Evolutionary conservation across 2,797 vertebrate species (phyloP).

Genomic region (Myotis planiceps): DNA sequence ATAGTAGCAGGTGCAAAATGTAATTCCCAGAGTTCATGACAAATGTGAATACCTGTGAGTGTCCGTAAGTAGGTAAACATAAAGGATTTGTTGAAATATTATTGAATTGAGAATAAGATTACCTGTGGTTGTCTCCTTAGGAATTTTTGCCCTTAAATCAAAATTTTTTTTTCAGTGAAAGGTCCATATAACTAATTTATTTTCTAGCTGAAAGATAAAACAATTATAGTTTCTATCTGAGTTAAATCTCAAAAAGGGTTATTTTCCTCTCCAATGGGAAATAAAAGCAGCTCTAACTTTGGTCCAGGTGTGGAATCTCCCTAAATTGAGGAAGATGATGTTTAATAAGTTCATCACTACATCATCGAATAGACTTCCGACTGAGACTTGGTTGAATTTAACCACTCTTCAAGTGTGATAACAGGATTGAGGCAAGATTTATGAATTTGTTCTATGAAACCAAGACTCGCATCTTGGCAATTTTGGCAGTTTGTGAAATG

Average conservation of each 20-base stretch:
- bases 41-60: neutral
- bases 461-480: neutral
- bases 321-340: neutral
- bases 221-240: neutral
- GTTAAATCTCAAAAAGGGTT: neutral
- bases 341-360: no score
- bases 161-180: neutral
- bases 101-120: neutral
- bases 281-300: neutral
- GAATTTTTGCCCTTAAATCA: neutral
- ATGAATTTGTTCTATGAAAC: neutral
- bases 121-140: neutral
- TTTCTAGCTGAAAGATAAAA: neutral
- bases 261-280: neutral
- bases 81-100: neutral
- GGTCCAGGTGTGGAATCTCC: neutral
- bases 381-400: neutral
- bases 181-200: neutral
- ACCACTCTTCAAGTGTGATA: neutral
- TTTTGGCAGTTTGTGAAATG: neutral
- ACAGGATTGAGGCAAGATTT: neutral
- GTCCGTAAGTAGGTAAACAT: neutral
- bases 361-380: neutral
- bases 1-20: neutral
- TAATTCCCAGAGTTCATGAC: neutral